These are phyloP conservation scores for Tringa solitaria DNA, from an alignment of 2,113 vertebrate genomes.

Conservation along the genomic window DNA sequence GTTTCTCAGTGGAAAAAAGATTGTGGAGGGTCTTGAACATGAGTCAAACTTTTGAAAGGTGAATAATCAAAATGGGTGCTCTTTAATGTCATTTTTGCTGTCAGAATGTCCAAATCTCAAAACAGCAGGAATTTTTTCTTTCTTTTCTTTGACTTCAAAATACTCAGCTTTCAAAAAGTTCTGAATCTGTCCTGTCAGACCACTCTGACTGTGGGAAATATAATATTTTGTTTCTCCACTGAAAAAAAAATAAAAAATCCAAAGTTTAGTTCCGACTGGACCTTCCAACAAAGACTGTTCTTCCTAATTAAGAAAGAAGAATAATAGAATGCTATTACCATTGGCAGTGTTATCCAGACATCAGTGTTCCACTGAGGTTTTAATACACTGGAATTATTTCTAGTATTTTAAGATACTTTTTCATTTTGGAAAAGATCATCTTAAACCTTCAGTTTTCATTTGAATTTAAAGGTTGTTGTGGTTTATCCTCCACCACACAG, in stretches of 20 bases:
- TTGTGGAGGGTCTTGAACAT: neutral
- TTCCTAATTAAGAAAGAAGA: neutral
- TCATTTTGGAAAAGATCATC: neutral
- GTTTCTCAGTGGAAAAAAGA: neutral
- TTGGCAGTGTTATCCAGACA: neutral
- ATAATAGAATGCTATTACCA: neutral
- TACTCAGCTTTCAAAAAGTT: neutral
- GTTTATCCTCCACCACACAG: neutral
- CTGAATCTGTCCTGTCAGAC: neutral
- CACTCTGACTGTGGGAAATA: neutral
- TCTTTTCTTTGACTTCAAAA: neutral
- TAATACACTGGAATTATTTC: neutral
- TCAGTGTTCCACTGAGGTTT: neutral
- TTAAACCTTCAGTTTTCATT: neutral
- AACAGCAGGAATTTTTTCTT: neutral
- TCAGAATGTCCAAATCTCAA: neutral
- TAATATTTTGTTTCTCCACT: neutral
- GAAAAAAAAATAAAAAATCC: neutral
- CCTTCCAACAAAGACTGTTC: neutral
- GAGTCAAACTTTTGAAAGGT: neutral
- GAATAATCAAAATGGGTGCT: neutral
- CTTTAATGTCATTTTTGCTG: neutral
- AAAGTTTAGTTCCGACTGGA: neutral
- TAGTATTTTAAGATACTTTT: neutral
- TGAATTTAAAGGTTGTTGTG: neutral